Evolutionary conservation across 2,888 invertebrate species (phyloP).

Genomic region (Drosophila pegasa): DNA sequence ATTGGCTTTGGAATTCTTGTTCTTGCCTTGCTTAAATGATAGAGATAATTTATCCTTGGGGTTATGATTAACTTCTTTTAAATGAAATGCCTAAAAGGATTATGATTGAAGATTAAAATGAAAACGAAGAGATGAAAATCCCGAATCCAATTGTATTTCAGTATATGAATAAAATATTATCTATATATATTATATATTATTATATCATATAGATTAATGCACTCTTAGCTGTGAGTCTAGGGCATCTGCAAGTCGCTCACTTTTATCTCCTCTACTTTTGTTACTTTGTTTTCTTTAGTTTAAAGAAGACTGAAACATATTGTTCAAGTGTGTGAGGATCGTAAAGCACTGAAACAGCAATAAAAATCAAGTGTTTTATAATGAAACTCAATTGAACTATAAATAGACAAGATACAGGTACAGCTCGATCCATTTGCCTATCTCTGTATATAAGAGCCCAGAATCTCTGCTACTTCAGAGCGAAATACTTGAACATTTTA

Average conservation of each 20-base stretch:
- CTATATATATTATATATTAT: too few species aligned
- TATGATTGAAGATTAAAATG: too few species aligned
- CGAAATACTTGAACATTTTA: background rate
- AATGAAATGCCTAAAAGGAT: too few species aligned
- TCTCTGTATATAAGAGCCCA: background rate
- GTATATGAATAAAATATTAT: too few species aligned
- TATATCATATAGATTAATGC: too few species aligned
- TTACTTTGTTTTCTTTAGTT: background rate
- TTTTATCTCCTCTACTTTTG: background rate
- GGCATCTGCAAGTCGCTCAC: background rate
- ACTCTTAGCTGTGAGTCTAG: too few species aligned
- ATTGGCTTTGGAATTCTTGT: too few species aligned
- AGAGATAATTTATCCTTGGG: too few species aligned
- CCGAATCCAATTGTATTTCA: too few species aligned
- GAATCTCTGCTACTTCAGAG: background rate
- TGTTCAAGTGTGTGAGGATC: constrained; percentile 8
- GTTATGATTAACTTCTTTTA: too few species aligned
- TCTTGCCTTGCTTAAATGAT: too few species aligned
- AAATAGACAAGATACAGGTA: background rate
- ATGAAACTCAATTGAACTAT: background rate
- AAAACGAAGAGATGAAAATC: too few species aligned
- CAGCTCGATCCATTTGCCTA: background rate
- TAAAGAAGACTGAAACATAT: background rate
- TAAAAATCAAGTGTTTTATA: constrained; percentile 6
- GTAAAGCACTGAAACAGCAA: background rate